Evolutionary conservation across 2,797 vertebrate genomes (phyloP), one percentile per base, ranked within the genome.

Genomic region (Dendrocincla tyrannina): DNA sequence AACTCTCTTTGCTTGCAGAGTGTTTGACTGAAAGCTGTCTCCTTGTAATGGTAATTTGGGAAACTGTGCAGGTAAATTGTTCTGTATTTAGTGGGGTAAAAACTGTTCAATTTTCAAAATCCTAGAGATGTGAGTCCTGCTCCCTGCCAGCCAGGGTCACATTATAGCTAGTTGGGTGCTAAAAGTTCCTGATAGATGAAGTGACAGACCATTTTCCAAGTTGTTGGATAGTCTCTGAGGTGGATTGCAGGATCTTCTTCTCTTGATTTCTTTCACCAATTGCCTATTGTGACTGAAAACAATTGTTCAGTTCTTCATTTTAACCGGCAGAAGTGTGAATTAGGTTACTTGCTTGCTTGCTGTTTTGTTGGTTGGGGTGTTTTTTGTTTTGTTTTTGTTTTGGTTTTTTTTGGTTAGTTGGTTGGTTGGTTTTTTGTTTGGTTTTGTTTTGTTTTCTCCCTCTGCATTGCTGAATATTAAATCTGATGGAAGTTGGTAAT

Each of bases 271-370:
- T 77, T 76, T 67, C 72, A 68, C 78, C 88, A 95, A 19, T 88
- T 91, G 47, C 52, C 35, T 87, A 14, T 96, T 97, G 88, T 96
- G 74, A 86, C 74, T 84, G 62, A 49, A 81, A 91, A 95, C 86
- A 94, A 55, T 91, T 88, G 24, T 69, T 85, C 32, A 62, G 67
- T 94, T 96, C 89, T 93, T 89, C 42, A n/a, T 39, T 76, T 75
- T 80, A 90, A 89, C 90, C 47, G 55, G 50, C 69, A 68, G 22
- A 66, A 77, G 49, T 92, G 15, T 75, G 89, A 78, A 73, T 74
- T 80, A 94, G 63, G 13, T 55, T 77, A 14, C 22, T 70, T 85
- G 5, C 46, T 68, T 69, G 1, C 25, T 68, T 80, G 49, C 5
- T 78, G 32, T 60, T 53, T 41, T 44, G 42, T 44, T 44, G 42